These are phyloP conservation scores for Donacobius atricapilla DNA, from an alignment of 2,113 vertebrate species.

Conservation along the genomic window DNA sequence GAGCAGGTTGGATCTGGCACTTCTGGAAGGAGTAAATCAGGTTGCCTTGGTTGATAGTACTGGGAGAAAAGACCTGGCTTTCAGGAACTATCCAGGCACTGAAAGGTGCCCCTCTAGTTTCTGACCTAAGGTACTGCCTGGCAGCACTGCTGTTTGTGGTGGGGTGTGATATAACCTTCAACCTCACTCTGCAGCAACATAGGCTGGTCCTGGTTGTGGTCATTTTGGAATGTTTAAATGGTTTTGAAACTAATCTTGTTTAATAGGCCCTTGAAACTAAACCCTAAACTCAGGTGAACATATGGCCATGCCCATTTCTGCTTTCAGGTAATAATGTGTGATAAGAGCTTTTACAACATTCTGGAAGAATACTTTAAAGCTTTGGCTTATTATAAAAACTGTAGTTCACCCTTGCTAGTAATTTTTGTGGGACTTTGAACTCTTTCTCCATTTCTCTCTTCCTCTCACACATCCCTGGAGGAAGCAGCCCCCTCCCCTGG, in stretches of 20 bases:
- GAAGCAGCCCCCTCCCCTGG: neutral
- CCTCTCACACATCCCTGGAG: neutral
- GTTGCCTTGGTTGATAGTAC: neutral
- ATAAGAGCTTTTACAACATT: neutral
- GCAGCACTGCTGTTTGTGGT: neutral
- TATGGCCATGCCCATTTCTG: neutral
- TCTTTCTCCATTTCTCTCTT: neutral
- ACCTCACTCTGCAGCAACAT: neutral
- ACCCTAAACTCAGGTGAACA: constrained; percentile 44
- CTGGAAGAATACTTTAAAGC: constrained; percentile 19
- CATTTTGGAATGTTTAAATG: constrained; percentile 23
- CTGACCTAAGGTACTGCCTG: neutral
- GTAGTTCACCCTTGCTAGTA: neutral
- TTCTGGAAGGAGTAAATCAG: neutral
- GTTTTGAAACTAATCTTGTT: constrained; percentile 44
- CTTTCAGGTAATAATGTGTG: neutral
- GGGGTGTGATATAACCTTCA: neutral
- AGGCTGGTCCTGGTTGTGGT: constrained; percentile 64
- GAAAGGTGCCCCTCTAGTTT: neutral
- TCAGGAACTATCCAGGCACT: neutral
- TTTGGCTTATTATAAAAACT: neutral
- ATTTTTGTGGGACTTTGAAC: neutral
- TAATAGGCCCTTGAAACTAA: constrained; percentile 66
- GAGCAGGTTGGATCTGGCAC: neutral
- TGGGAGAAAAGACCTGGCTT: neutral